phyloP scores from a whole-genome alignment of 1,140 invertebrate species.

The Ceratina australensis region DNA sequence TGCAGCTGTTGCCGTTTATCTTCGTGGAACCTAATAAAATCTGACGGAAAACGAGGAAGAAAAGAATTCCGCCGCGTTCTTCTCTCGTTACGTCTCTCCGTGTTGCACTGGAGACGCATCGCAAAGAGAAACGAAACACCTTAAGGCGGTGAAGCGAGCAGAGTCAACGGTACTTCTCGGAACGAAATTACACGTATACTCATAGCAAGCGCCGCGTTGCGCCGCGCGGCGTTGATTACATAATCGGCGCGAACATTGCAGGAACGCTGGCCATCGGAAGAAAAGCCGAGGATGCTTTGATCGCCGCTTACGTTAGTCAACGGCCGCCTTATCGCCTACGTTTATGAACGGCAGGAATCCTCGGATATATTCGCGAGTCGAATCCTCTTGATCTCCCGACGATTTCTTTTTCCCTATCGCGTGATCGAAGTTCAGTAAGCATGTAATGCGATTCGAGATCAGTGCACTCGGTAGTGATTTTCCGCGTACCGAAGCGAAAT shows the following conservation, averaged over 20 bases:
- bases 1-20: neutral
- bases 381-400: no score
- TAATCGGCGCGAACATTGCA: conserved; percentile 46
- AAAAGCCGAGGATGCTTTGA: conserved; percentile 20
- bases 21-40: neutral
- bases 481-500: no score
- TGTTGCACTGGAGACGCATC: neutral
- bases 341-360: no score
- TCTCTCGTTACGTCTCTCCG: neutral
- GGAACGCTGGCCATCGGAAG: conserved; percentile 16
- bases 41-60: neutral
- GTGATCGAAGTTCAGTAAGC: conserved; percentile 19
- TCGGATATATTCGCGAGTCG: no score
- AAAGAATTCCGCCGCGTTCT: neutral
- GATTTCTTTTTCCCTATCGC: neutral
- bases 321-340: conserved; percentile 1
- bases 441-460: conserved; percentile 36
- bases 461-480: conserved; percentile 2
- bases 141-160: conserved; percentile 39
- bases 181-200: conserved; percentile 56
- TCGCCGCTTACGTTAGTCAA: neutral
- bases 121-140: conserved; percentile 40
- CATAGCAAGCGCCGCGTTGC: conserved; percentile 44
- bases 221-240: conserved; percentile 53
- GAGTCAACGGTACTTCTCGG: conserved; percentile 56